These are phyloP conservation scores for Drosophila lutescens DNA, from an alignment of 2,888 invertebrate genomes.

Conservation along the genomic window DNA sequence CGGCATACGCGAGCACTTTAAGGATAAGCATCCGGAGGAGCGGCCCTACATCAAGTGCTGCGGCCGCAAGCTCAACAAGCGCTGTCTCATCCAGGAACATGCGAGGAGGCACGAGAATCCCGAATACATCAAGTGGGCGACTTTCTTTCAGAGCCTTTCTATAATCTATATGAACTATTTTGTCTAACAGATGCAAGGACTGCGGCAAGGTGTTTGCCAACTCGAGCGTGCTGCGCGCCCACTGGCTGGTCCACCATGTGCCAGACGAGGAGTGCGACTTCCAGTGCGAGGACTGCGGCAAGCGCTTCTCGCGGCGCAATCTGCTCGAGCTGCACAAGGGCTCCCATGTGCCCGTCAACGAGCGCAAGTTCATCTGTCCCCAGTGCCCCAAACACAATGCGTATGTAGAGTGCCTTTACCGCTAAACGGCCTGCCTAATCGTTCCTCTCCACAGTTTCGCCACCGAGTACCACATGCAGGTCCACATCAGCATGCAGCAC, in stretches of 20 bases:
- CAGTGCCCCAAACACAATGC: slow-evolving; percentile 77
- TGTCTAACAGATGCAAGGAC: slow-evolving; percentile 72
- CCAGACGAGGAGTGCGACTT: slow-evolving; percentile 80
- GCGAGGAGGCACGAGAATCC: slow-evolving; percentile 83
- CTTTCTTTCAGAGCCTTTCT: too few relatives aligned
- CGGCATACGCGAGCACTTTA: slow-evolving; percentile 81
- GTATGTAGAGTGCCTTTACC: slow-evolving; percentile 45
- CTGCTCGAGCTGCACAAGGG: slow-evolving; percentile 81
- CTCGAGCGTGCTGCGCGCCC: slow-evolving; percentile 80
- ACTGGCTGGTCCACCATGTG: slow-evolving; percentile 81
- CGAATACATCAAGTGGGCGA: slow-evolving; percentile 82
- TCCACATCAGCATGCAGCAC: slow-evolving; percentile 81
- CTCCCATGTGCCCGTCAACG: slow-evolving; percentile 79
- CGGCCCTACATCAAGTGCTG: slow-evolving; percentile 82
- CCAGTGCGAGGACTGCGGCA: slow-evolving; percentile 82
- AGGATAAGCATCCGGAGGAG: slow-evolving; percentile 71
- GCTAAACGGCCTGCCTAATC: too few relatives aligned
- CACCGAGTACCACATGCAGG: slow-evolving; percentile 81
- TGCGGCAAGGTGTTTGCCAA: slow-evolving; percentile 83
- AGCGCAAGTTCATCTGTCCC: slow-evolving; percentile 75
- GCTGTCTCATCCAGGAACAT: slow-evolving; percentile 82
- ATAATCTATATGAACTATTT: too few relatives aligned
- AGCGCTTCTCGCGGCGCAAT: slow-evolving; percentile 81
- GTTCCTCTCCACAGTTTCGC: slow-evolving; percentile 72
- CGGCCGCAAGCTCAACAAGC: slow-evolving; percentile 82